These are phyloP conservation scores for Todus mexicanus DNA, from an alignment of 2,797 vertebrate species.

Conservation along the genomic window DNA sequence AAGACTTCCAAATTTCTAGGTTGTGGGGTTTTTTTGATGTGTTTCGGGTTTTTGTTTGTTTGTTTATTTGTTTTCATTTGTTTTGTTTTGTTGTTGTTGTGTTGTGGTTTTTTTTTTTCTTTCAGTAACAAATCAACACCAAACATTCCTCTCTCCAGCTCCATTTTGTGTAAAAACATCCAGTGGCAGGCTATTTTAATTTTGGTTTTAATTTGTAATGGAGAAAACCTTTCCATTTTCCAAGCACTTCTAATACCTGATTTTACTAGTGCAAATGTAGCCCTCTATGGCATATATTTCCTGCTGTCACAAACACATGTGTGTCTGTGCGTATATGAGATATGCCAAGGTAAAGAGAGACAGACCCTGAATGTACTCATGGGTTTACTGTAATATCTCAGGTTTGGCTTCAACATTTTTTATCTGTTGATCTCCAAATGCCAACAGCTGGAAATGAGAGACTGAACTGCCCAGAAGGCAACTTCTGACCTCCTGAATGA, in stretches of 20 bases:
- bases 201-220: background rate
- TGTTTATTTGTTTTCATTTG: too few relatives aligned
- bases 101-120: background rate
- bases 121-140: background rate
- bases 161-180: background rate
- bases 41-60: too few relatives aligned
- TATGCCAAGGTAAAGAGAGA: background rate
- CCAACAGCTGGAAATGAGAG: background rate
- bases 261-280: background rate
- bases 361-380: background rate
- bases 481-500: background rate
- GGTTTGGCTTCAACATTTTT: background rate
- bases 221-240: background rate
- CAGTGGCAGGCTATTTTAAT: background rate
- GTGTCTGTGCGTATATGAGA: background rate
- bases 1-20: background rate
- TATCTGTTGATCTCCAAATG: background rate
- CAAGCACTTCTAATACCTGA: background rate
- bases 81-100: too few relatives aligned
- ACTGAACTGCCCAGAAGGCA: background rate
- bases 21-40: background rate
- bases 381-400: background rate
- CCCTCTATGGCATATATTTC: background rate
- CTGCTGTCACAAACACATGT: background rate
- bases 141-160: background rate